phyloP scores from a whole-genome alignment of 30 jellyfish, hydroid and myxozoan genomes.

The Turritopsis rubra region DNA sequence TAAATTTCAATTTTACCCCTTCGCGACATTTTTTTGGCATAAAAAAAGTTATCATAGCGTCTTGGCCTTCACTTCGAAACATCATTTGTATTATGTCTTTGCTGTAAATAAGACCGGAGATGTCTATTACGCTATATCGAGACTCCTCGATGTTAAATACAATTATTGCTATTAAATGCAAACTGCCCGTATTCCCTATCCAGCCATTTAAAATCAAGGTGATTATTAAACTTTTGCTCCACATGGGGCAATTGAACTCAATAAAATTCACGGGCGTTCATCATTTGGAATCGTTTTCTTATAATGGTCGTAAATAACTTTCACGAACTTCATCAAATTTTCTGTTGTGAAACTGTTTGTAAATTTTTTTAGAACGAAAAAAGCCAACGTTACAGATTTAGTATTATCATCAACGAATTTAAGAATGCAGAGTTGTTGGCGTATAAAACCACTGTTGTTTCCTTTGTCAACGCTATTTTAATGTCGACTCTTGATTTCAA shows the following conservation, averaged over 20 bases:
- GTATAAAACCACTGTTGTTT: slow-evolving; percentile 65
- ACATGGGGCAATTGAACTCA: not conserved
- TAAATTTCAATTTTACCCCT: too few species aligned
- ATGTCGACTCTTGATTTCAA: slow-evolving; percentile 54
- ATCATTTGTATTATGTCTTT: too few species aligned
- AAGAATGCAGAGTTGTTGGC: slow-evolving; percentile 69
- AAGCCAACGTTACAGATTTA: slow-evolving; percentile 86
- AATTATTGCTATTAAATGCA: too few species aligned
- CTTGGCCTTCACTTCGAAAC: too few species aligned
- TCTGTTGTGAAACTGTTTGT: not conserved
- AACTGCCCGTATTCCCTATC: not conserved
- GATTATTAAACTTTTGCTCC: not conserved
- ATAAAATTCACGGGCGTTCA: not conserved
- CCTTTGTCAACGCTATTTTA: slow-evolving; percentile 69
- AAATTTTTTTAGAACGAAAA: slow-evolving; percentile 31
- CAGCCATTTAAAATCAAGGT: not conserved
- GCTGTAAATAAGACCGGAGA: too few species aligned
- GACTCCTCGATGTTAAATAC: not conserved
- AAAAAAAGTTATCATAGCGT: too few species aligned
- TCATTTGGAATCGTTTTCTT: not conserved
- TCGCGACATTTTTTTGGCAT: too few species aligned
- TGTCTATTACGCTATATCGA: too few species aligned
- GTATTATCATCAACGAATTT: slow-evolving; percentile 73
- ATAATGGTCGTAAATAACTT: too few species aligned
- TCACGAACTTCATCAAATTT: not conserved